Evolutionary conservation across 23 tunicate genomes (phyloP).

Genomic region (Ciona savignyi): DNA sequence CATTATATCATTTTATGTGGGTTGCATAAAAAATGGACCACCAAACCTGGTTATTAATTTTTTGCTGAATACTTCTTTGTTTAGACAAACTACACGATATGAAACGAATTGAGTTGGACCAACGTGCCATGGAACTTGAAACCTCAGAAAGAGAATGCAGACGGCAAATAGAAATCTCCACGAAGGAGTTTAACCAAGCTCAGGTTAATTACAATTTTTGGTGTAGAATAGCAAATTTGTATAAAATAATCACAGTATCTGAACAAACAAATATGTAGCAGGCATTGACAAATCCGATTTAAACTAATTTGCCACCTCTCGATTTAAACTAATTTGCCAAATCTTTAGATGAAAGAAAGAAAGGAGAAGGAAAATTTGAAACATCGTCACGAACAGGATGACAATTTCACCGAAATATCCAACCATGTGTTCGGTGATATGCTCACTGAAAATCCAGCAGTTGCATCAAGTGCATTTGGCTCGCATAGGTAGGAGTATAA

Average conservation of each 20-base stretch:
- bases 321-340: no score
- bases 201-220: slow-evolving; percentile 39
- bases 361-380: slow-evolving; percentile 50
- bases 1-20: no score
- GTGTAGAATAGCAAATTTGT: no score
- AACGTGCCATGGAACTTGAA: slow-evolving; percentile 77
- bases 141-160: slow-evolving; percentile 61
- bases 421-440: slow-evolving; percentile 96
- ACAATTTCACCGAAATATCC: slow-evolving; percentile 92
- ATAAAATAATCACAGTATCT: no score
- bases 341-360: slow-evolving; percentile 54
- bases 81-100: slow-evolving; percentile 62
- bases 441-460: slow-evolving; percentile 95
- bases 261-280: no score
- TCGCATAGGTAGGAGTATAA: slow-evolving; percentile 86
- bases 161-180: slow-evolving; percentile 45
- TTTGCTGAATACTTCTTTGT: no score
- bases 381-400: slow-evolving; percentile 59
- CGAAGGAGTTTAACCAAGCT: slow-evolving; percentile 65
- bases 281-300: no score
- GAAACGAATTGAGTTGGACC: slow-evolving; percentile 75
- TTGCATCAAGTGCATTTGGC: slow-evolving; percentile 87
- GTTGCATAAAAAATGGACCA: no score
- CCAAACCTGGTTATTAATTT: no score
- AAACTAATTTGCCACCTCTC: no score